Evolutionary conservation across 2,888 invertebrate species (phyloP), one percentile per base, ranked within the genome.

Genomic region (Tetragonisca angustula): DNA sequence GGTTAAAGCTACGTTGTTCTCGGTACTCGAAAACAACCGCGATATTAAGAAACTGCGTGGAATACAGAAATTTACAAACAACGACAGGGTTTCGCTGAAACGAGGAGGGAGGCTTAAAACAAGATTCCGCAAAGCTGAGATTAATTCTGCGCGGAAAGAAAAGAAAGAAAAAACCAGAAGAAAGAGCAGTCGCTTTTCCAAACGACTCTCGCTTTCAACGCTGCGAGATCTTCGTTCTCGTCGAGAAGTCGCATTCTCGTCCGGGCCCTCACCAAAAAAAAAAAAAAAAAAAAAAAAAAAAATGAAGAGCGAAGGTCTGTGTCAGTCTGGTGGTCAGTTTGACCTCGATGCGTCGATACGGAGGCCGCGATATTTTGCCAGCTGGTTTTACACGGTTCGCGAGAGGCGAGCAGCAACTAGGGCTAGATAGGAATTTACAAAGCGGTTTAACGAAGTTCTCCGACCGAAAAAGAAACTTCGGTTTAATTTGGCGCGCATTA

Each of bases 401-500:
- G 85, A 80, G 79, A 43, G 85, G 79, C 75, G 59, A 83, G 82
- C 74, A 76, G 71, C 67, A 71, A 43, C 82, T 43, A 43, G 68
- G 81, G 73, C 80, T 79, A 77, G 81, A 77, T 68, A 76, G 82
- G 88, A 90, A 87, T 90, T 90, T 87, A 89, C 88, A 90, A 89
- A 90, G 90, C 86, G 90, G 89, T 90, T 90, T 89, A 89, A 86
- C 85, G 59, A 89, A 89, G 83, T 90, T 90, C 76, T 21, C 15
- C 83, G 79, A 74, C 62, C 83, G 83, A 72, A 74, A 81, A 88
- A 89, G 85, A 86, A 89, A 85, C 85, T 89, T 81, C 74, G 85
- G 89, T 90, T 90, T 90, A 90, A 90, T 90, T 90, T 89, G 88
- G 89, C 89, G 84, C 86, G 87, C 90, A 89, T 90, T 90, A 90